Evolutionary conservation across 1,140 invertebrate genomes (phyloP).

Genomic region (Bombus consobrinus): DNA sequence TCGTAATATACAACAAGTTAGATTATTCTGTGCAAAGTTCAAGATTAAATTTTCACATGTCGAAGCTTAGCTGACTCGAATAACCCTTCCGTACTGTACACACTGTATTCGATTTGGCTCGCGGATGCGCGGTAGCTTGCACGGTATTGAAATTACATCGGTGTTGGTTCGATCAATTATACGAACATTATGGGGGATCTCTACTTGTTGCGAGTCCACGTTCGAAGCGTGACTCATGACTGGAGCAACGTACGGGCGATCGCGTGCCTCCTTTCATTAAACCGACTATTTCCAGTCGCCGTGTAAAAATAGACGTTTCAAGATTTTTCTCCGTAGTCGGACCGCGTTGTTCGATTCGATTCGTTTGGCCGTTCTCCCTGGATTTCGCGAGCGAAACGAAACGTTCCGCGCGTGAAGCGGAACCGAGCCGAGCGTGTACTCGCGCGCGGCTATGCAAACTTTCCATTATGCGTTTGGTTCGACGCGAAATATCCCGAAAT

Average conservation of each 20-base stretch:
- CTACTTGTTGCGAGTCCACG: constrained; percentile 48
- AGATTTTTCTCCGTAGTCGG: constrained; percentile 39
- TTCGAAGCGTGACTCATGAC: constrained; percentile 50
- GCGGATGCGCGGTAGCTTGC: background rate
- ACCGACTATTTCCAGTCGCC: constrained; percentile 52
- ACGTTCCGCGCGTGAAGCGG: background rate
- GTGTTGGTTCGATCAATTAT: constrained; percentile 33
- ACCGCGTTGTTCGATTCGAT: background rate
- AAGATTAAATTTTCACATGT: background rate
- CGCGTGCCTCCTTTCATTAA: constrained; percentile 55
- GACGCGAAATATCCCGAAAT: background rate
- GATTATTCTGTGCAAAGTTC: background rate
- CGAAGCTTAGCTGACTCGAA: background rate
- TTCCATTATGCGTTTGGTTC: background rate
- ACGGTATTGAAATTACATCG: constrained; percentile 33
- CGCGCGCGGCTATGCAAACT: background rate
- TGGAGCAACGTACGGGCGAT: constrained; percentile 52
- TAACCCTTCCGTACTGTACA: background rate
- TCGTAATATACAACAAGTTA: background rate
- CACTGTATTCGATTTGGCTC: background rate
- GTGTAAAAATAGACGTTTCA: constrained; percentile 47
- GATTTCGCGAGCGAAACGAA: too few species aligned
- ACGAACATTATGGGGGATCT: constrained; percentile 38
- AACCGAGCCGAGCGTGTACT: too few species aligned
- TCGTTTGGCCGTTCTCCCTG: background rate